Evolutionary conservation across 2,888 invertebrate genomes (phyloP), one percentile per base, ranked within the genome.

Genomic region (Calameuta pallipes): DNA sequence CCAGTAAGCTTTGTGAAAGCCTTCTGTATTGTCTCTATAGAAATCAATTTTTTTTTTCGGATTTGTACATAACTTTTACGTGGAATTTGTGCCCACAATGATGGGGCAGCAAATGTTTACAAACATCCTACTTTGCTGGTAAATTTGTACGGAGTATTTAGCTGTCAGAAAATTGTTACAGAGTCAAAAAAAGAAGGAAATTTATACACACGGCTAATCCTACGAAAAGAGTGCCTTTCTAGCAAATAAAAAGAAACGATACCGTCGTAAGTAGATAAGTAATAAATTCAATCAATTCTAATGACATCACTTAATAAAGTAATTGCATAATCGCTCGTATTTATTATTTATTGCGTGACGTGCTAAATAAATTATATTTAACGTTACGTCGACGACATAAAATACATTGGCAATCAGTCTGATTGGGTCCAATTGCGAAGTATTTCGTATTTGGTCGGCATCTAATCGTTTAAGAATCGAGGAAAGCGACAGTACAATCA

Each of bases 1-100:
- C 68, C 34, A 70, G 74, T 74, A 75, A 74, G 73, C 41, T 70
- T 79, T 30, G 30, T 31, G 15, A 70, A 56, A 56, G 41, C 56
- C 23, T 9, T 56, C 23, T 56, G 9, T 23, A 56, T 23, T 56
- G 9, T 23, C 23, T 56, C 9, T 9, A 56, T 0, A 23, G 23
- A 56, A 56, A 56, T 56, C 56, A 23, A 56, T 56, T 56, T 56
- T 56, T 23, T 15, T 33, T 33, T 33, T 23, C 69, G 69, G n/a
- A n/a, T 73, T 73, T 23, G 35, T 73, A 69, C 9, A 30, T 69
- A 76, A 74, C 77, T 15, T 75, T 75, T 78, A 33, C 35, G 31
- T 71, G 70, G 12, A 34, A 15, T 35, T 33, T 41, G 12, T 37
- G 33, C 30, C 23, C 23, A 30, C 6, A 15, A 6, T 15, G 23